These are phyloP conservation scores for Cepaea nemoralis DNA, from an alignment of 1,140 invertebrate genomes.

Conservation along the genomic window DNA sequence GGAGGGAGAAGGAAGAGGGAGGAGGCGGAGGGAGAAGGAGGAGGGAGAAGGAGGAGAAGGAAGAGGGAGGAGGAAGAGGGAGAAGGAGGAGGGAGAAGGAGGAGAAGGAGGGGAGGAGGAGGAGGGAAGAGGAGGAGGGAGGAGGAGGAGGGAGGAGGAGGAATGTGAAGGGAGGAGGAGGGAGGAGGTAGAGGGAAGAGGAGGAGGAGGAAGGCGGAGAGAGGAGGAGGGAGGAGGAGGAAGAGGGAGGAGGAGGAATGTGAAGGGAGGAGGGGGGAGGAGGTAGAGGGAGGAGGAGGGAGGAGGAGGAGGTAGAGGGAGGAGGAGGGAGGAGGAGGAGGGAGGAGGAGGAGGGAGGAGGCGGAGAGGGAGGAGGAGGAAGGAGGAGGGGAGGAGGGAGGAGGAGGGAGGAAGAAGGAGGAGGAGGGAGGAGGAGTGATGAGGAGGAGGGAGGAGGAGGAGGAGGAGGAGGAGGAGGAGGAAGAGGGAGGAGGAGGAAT, in stretches of 20 bases:
- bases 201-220: neutral
- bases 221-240: neutral
- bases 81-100: constrained; percentile 26
- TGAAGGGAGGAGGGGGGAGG: neutral
- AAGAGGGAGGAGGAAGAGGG: constrained; percentile 25
- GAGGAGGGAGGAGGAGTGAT: neutral
- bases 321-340: constrained; percentile 3
- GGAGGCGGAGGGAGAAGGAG: neutral
- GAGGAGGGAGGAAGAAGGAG: neutral
- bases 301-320: constrained; percentile 7
- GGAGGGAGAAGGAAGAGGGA: neutral
- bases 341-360: constrained; percentile 15
- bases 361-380: constrained; percentile 6
- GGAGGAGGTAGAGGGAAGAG: neutral
- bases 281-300: neutral
- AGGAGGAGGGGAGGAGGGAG: neutral
- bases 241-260: constrained; percentile 4
- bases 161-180: neutral
- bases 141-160: neutral
- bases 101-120: constrained; percentile 30
- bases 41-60: constrained; percentile 15
- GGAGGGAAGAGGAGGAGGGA: constrained; percentile 14
- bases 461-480: neutral
- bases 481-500: neutral
- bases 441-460: neutral